phyloP scores from a whole-genome alignment of 2,888 invertebrate genomes.

The Phrixothrix hirtus region DNA sequence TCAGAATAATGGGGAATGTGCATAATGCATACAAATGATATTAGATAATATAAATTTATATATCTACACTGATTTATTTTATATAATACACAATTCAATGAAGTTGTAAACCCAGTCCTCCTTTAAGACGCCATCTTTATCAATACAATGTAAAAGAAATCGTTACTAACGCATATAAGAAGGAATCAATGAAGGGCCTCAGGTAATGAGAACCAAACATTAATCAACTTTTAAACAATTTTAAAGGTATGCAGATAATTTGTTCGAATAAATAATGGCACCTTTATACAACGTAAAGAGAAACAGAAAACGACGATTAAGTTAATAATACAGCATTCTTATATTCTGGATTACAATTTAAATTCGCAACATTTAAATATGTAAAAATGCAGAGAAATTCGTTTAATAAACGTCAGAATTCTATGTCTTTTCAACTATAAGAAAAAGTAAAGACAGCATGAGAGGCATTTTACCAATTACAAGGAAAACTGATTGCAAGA shows the following conservation, averaged over 20 bases:
- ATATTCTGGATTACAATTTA: neutral
- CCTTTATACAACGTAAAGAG: too few species aligned
- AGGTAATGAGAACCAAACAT: neutral
- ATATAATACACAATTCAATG: too few species aligned
- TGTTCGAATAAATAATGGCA: too few species aligned
- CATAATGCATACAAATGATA: too few species aligned
- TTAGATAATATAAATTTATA: too few species aligned
- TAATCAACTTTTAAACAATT: neutral
- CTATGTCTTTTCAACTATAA: conserved; percentile 4
- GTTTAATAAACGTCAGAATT: conserved; percentile 14
- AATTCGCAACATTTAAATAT: neutral
- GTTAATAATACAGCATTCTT: neutral
- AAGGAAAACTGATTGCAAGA: conserved; percentile 38
- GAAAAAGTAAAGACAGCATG: conserved; percentile 28
- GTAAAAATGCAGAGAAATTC: conserved; percentile 2
- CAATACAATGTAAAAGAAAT: neutral
- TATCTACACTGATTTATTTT: too few species aligned
- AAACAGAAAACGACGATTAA: neutral
- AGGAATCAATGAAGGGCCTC: too few species aligned
- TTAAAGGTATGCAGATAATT: too few species aligned
- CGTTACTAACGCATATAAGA: too few species aligned
- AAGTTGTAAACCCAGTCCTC: too few species aligned
- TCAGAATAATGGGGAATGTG: too few species aligned
- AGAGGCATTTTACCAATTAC: conserved; percentile 31
- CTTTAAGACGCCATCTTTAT: too few species aligned